A percentile compares a stretch with the other conserved stretches of the same genome.
Conservation (phyloP, 2,113 vertebrate species). For the Phrynocephalus versicolor region DNA sequence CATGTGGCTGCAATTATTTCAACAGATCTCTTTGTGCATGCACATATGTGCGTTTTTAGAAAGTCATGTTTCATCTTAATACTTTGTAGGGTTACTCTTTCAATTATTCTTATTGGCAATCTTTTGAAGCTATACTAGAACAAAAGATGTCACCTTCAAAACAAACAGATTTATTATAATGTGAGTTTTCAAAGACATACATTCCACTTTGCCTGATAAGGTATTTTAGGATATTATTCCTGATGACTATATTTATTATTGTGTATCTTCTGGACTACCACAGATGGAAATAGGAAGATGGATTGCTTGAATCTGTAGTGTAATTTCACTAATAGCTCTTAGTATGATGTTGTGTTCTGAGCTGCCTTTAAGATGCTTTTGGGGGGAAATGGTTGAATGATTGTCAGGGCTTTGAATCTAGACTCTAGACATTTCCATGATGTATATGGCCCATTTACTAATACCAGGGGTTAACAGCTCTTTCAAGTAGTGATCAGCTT, state of each 20-base stretch:
- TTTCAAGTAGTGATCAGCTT: neutral
- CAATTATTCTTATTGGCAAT: neutral
- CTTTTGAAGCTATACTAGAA: neutral
- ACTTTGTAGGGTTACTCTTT: too few species aligned
- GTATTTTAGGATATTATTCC: too few species aligned
- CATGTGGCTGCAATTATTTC: neutral
- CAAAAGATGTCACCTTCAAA: neutral
- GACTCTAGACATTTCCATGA: neutral
- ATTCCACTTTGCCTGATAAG: too few species aligned
- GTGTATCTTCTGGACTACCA: too few species aligned
- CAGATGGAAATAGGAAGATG: neutral
- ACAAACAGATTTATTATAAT: too few species aligned
- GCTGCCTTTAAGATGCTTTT: neutral
- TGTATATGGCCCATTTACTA: neutral
- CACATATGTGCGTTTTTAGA: neutral
- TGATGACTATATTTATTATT: too few species aligned
- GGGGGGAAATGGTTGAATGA: neutral
- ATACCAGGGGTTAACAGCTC: neutral
- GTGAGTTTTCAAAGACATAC: too few species aligned
- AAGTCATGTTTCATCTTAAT: too few species aligned
- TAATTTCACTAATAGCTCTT: neutral
- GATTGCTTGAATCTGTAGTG: neutral
- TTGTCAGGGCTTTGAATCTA: neutral
- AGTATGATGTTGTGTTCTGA: neutral
- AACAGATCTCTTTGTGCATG: neutral